Evolutionary conservation across 2,797 vertebrate genomes (phyloP).

Genomic region (Alca torda): DNA sequence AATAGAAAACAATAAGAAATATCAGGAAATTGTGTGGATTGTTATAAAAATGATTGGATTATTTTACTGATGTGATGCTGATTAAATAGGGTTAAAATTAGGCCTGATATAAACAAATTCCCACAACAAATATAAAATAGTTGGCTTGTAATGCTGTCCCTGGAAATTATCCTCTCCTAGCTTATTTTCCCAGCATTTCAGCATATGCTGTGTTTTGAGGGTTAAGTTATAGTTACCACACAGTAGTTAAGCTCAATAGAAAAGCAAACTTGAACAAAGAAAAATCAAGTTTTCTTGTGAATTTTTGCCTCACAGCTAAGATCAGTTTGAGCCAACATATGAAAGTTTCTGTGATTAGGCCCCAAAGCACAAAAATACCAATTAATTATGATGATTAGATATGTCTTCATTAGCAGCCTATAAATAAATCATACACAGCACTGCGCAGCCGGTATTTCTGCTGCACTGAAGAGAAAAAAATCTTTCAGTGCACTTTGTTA

Average conservation of each 20-base stretch:
- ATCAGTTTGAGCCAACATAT: conserved; percentile 52
- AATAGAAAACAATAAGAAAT: neutral
- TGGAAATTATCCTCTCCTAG: neutral
- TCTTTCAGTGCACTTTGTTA: conserved; percentile 38
- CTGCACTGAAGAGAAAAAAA: conserved; percentile 47
- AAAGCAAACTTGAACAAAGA: conserved; percentile 27
- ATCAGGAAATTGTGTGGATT: neutral
- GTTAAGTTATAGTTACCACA: conserved; percentile 18
- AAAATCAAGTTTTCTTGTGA: conserved; percentile 35
- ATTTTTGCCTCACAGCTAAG: conserved; percentile 55
- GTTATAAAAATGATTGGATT: neutral
- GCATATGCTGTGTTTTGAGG: neutral
- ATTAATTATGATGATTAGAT: conserved; percentile 81
- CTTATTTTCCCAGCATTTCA: neutral
- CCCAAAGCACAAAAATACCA: conserved; percentile 75
- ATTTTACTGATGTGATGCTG: neutral
- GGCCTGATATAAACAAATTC: neutral
- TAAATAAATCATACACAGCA: conserved; percentile 79
- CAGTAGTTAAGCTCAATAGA: neutral
- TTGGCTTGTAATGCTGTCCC: neutral
- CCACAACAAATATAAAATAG: neutral
- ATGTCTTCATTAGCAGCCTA: conserved; percentile 79
- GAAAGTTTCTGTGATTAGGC: conserved; percentile 74
- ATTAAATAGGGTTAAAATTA: neutral
- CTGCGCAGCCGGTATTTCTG: conserved; percentile 54